phyloP scores from a whole-genome alignment of 1,140 invertebrate species.

The Rhopalosiphum padi region DNA sequence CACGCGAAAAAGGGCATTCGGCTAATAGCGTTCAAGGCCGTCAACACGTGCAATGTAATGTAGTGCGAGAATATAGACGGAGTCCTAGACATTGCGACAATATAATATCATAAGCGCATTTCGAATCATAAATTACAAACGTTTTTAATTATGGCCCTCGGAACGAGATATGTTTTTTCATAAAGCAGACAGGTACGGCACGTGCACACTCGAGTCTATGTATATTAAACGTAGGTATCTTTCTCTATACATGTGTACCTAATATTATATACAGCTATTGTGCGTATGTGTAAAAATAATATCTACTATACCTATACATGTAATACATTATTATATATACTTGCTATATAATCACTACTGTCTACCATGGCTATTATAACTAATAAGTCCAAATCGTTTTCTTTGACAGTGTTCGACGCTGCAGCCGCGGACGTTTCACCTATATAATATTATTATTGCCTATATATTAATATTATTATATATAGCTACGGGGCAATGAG shows the following conservation, averaged over 20 bases:
- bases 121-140: background rate
- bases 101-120: slow-evolving; percentile 13
- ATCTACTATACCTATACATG: background rate
- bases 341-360: background rate
- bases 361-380: background rate
- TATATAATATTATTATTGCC: background rate
- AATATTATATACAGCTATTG: background rate
- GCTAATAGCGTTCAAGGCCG: slow-evolving; percentile 29
- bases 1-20: slow-evolving; percentile 19
- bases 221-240: background rate
- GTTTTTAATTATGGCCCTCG: slow-evolving; percentile 26
- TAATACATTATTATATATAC: background rate
- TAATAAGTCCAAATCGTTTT: slow-evolving; percentile 19
- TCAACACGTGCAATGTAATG: background rate
- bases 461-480: background rate
- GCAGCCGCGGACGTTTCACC: background rate
- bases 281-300: background rate
- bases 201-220: background rate
- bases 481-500: background rate
- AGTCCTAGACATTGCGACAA: slow-evolving; percentile 50
- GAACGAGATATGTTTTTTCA: background rate
- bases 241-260: background rate
- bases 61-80: background rate
- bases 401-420: background rate
- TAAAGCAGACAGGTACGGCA: background rate